These are phyloP conservation scores for Sebastes paucispinis DNA, from an alignment of 2,797 vertebrate species.

Conservation along the genomic window DNA sequence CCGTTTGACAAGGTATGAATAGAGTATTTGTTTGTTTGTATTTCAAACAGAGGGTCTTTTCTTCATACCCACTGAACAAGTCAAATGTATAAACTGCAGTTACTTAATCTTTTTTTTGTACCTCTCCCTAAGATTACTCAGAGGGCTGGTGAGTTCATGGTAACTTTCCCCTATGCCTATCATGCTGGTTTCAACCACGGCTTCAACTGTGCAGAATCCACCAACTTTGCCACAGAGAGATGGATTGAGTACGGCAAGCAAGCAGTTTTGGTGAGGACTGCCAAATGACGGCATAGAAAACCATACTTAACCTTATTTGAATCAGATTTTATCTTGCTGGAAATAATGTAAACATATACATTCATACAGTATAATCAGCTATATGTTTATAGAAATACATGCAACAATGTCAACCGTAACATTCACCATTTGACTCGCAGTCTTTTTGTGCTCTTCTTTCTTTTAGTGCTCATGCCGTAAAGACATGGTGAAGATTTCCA, in stretches of 20 bases:
- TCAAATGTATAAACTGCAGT: neutral
- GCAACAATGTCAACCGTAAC: neutral
- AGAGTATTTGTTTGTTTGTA: neutral
- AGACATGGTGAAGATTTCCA: slow-evolving; percentile 99
- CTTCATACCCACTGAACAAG: neutral
- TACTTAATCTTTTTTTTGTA: neutral
- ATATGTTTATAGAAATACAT: neutral
- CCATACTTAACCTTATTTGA: neutral
- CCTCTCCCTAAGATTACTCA: slow-evolving; percentile 89
- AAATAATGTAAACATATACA: neutral
- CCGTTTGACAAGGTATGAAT: slow-evolving; percentile 92
- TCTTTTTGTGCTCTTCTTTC: neutral
- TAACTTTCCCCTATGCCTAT: slow-evolving; percentile 97
- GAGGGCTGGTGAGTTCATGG: slow-evolving; percentile 96
- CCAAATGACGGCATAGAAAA: neutral
- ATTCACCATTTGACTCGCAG: neutral
- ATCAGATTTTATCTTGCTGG: neutral
- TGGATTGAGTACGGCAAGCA: slow-evolving; percentile 99
- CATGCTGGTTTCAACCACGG: slow-evolving; percentile 99
- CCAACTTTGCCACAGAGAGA: slow-evolving; percentile 95
- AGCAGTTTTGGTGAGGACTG: slow-evolving; percentile 86
- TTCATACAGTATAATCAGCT: neutral
- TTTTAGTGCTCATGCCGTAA: slow-evolving; percentile 94
- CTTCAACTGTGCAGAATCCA: slow-evolving; percentile 98
- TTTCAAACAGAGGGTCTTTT: neutral